phyloP scores from a whole-genome alignment of 2,113 vertebrate genomes.

The Acrocephalus arundinaceus region DNA sequence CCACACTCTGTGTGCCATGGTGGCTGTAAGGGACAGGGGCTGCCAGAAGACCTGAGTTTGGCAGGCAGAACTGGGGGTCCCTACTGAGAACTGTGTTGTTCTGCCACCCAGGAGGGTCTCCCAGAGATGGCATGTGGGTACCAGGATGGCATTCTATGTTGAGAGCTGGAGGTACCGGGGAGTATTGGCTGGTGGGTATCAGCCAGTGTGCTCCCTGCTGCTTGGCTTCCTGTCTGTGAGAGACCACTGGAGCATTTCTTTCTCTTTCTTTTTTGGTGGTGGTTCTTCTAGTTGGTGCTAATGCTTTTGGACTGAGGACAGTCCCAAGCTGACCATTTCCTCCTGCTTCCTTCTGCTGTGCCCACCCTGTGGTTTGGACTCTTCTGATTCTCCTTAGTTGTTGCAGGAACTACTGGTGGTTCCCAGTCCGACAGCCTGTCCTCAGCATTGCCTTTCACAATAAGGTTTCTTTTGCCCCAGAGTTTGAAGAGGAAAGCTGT shows the following conservation, averaged over 20 bases:
- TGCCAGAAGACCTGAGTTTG: rapidly evolving
- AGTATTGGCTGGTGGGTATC: not conserved
- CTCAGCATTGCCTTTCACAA: not conserved
- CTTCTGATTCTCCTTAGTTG: not conserved
- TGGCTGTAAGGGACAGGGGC: not conserved
- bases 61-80: not conserved
- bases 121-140: not conserved
- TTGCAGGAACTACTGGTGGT: not conserved
- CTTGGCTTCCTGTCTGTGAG: not conserved
- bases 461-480: not conserved
- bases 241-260: not conserved
- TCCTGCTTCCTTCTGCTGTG: not conserved
- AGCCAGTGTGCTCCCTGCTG: not conserved
- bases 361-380: not conserved
- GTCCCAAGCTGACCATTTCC: not conserved
- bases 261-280: not conserved
- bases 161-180: conserved; percentile 21
- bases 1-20: rapidly evolving
- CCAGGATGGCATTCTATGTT: not conserved
- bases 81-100: not conserved
- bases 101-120: conserved; percentile 22
- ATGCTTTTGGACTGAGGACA: not conserved
- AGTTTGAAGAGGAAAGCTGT: not conserved
- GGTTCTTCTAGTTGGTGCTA: not conserved
- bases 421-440: not conserved